Evolutionary conservation across 2,888 invertebrate species (phyloP), one percentile per base, ranked within the genome.

Genomic region (Drosophila recens): DNA sequence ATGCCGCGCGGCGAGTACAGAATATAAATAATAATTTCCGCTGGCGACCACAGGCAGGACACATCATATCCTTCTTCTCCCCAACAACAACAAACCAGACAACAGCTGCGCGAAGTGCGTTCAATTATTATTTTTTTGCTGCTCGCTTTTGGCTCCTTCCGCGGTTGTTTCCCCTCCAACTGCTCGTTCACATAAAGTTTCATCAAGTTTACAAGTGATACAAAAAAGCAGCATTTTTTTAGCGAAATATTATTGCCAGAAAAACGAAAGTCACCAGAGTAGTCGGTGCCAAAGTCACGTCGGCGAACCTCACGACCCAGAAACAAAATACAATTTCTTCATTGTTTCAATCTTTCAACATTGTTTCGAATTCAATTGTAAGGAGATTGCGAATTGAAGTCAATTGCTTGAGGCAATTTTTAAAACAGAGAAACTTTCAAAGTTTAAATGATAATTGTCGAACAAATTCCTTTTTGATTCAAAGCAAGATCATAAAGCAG

Each of bases 21-120:
- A 75, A 86, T 80, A 80, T 89, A 82, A 89, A 86, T 87, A 87
- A 87, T 82, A 89, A 89, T 86, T 87, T 86, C 85, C 85, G 87
- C 68, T 67, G 67, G 64, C 72, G 72, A 82, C 83, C 86, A 61
- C 88, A 80, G 73, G 72, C 88, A 80, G 73, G 72, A 82, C 74
- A 65, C 59, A 72, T 72, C 67, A 80, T 56, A 80, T 82, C 78
- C 72, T 82, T 71, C 66, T 48, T 40, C 45, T 57, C 46, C 51
- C 49, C 68, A 64, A 62, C 30, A 46, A 45, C 23, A 77, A 56
- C 43, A 53, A n/a, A n/a, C n/a, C n/a, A n/a, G n/a, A n/a, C n/a
- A n/a, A n/a, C n/a, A n/a, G n/a, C n/a, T n/a, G n/a, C n/a, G n/a
- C n/a, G n/a, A n/a, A n/a, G n/a, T n/a, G n/a, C n/a, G n/a, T n/a